Evolutionary conservation across 2,113 vertebrate genomes (phyloP).

Genomic region (Chrysochloris asiatica): DNA sequence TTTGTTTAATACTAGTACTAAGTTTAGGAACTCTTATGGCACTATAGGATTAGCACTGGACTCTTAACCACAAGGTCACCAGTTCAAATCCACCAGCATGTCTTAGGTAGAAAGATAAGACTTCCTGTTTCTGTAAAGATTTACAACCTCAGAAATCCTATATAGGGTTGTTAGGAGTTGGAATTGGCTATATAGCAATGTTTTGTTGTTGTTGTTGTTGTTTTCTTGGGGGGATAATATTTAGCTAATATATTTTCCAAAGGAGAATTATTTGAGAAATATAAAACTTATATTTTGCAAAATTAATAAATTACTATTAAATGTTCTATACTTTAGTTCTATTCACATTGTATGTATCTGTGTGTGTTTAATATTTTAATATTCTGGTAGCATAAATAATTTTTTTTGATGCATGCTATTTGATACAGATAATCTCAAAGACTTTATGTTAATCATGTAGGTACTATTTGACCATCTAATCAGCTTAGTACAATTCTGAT

Average conservation of each 20-base stretch:
- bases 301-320: constrained; percentile 78
- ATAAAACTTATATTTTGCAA: constrained; percentile 55
- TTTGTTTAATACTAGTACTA: too few species aligned
- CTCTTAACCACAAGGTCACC: too few species aligned
- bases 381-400: constrained; percentile 58
- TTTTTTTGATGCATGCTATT: constrained; percentile 64
- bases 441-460: constrained; percentile 66
- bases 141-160: too few species aligned
- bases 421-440: constrained; percentile 48
- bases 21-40: too few species aligned
- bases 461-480: constrained; percentile 73
- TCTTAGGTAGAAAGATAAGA: too few species aligned
- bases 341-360: not conserved
- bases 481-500: constrained; percentile 47
- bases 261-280: constrained; percentile 56
- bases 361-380: constrained; percentile 54
- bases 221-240: too few species aligned
- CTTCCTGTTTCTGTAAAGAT: too few species aligned
- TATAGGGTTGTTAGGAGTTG: too few species aligned
- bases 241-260: constrained; percentile 67
- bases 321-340: constrained; percentile 71
- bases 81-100: too few species aligned
- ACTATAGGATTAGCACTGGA: too few species aligned
- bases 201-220: too few species aligned
- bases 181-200: too few species aligned